Percentiles rank a stretch among this genome's conserved stretches.
Evolutionary conservation across 2,113 vertebrate species (phyloP).

Genomic region (Cheilinus undulatus): DNA sequence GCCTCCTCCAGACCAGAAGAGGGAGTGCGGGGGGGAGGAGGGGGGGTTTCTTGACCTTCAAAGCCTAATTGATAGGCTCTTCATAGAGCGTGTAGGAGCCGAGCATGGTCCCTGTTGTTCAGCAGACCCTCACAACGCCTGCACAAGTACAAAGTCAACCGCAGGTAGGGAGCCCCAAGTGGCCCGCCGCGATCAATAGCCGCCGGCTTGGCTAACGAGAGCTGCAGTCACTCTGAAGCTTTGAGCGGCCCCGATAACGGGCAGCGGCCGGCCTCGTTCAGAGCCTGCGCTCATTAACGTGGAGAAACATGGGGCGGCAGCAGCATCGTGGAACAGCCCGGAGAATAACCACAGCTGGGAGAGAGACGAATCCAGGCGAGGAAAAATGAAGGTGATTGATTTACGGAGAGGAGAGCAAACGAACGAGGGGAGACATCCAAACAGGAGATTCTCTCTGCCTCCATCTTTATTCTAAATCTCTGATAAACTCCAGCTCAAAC

Average conservation of each 20-base stretch:
- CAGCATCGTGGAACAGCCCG: slow-evolving; percentile 50
- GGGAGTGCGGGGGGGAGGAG: slow-evolving; percentile 56
- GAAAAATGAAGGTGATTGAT: slow-evolving; percentile 52
- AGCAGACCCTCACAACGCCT: slow-evolving; percentile 85
- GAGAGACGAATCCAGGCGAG: slow-evolving; percentile 10
- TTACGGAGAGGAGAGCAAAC: slow-evolving; percentile 53
- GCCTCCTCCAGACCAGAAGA: slow-evolving; percentile 81
- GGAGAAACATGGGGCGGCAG: slow-evolving; percentile 63
- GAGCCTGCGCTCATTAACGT: slow-evolving; percentile 78
- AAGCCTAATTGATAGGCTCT: slow-evolving; percentile 91
- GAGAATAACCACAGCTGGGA: slow-evolving; percentile 29
- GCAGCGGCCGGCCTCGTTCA: slow-evolving; percentile 73
- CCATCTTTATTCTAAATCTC: too few species aligned
- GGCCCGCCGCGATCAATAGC: slow-evolving; percentile 75
- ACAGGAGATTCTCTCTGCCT: slow-evolving; percentile 14
- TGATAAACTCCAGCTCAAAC: too few species aligned
- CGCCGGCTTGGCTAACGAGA: slow-evolving; percentile 78
- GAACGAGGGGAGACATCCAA: slow-evolving; percentile 64
- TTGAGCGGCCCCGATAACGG: slow-evolving; percentile 68
- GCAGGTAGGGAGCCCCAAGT: slow-evolving; percentile 82
- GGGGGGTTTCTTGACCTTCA: slow-evolving; percentile 89
- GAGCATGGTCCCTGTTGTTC: slow-evolving; percentile 80
- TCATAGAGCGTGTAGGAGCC: slow-evolving; percentile 85
- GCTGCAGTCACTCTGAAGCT: slow-evolving; percentile 77
- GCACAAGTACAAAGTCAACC: slow-evolving; percentile 85